Evolutionary conservation across 1,140 invertebrate genomes (phyloP).

Genomic region (Drosophila repleta): DNA sequence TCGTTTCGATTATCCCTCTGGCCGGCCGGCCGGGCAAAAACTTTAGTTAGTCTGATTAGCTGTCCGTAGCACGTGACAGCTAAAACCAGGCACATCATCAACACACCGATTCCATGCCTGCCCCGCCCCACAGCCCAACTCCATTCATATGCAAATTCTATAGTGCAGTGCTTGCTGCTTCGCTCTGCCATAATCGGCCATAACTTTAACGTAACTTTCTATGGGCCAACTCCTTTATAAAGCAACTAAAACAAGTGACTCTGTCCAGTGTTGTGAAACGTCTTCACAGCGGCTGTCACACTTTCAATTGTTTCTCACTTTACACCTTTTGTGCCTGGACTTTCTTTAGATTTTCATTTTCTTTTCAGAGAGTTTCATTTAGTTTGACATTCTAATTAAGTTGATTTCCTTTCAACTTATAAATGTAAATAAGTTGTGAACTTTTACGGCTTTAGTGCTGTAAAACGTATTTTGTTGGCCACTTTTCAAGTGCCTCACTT

Average conservation of each 20-base stretch:
- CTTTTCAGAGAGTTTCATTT: too few relatives aligned
- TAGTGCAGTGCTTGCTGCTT: neutral
- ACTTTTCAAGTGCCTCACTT: neutral
- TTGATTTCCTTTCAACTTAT: too few relatives aligned
- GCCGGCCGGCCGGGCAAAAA: constrained; percentile 1
- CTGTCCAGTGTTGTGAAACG: neutral
- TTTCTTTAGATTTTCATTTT: too few relatives aligned
- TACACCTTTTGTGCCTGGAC: too few relatives aligned
- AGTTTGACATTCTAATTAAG: too few relatives aligned
- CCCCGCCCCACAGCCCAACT: neutral
- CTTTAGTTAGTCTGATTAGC: constrained; percentile 26
- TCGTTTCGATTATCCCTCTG: constrained; percentile 25
- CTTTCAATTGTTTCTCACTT: neutral
- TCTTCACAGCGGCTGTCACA: neutral
- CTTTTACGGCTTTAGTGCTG: neutral
- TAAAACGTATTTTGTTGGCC: neutral
- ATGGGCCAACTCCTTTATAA: neutral
- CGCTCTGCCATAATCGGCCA: neutral
- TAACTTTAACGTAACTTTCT: constrained; percentile 9
- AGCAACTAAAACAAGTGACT: neutral
- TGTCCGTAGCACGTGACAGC: constrained; percentile 29
- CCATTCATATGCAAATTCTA: constrained; percentile 44
- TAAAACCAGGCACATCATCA: constrained; percentile 15
- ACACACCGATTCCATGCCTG: constrained; percentile 23
- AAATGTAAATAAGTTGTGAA: too few relatives aligned